These are phyloP conservation scores for Ricordea florida DNA, from an alignment of 92 coral and sea anemone genomes.

Conservation along the genomic window DNA sequence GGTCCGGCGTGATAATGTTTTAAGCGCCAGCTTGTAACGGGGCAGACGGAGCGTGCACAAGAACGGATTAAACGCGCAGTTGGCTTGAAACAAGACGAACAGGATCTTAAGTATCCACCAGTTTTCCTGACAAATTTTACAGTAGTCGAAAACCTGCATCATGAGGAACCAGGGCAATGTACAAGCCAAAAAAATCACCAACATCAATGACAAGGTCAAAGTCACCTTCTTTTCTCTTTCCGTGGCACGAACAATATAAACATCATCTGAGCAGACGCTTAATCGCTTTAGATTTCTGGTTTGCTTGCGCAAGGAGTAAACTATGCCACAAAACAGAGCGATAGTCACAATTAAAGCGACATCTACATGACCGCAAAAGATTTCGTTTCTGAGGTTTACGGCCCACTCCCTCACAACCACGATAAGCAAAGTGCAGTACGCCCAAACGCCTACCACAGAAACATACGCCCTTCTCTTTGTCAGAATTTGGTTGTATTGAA, in stretches of 20 bases:
- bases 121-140: constrained; percentile 41
- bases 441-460: constrained; percentile 30
- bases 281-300: constrained; percentile 41
- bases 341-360: constrained; percentile 46
- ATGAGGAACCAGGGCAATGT: constrained; percentile 76
- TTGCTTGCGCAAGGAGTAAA: constrained; percentile 49
- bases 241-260: not conserved
- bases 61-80: constrained; percentile 75
- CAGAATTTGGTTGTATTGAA: constrained; percentile 34
- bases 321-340: constrained; percentile 39
- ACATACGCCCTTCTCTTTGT: constrained; percentile 33
- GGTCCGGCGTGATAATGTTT: not conserved
- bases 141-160: constrained; percentile 70
- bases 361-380: constrained; percentile 70
- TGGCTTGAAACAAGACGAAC: constrained; percentile 71
- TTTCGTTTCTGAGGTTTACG: constrained; percentile 43
- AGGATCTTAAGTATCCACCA: constrained; percentile 57
- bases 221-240: constrained; percentile 69
- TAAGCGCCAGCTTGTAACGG: constrained; percentile 56
- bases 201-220: constrained; percentile 46
- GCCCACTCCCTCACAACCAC: constrained; percentile 37
- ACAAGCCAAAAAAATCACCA: constrained; percentile 56
- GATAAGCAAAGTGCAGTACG: constrained; percentile 48
- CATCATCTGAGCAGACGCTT: constrained; percentile 13
- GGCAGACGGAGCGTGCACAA: constrained; percentile 73